Conservation (phyloP, 1,140 invertebrate species). For the Rhysida immarginata region DNA sequence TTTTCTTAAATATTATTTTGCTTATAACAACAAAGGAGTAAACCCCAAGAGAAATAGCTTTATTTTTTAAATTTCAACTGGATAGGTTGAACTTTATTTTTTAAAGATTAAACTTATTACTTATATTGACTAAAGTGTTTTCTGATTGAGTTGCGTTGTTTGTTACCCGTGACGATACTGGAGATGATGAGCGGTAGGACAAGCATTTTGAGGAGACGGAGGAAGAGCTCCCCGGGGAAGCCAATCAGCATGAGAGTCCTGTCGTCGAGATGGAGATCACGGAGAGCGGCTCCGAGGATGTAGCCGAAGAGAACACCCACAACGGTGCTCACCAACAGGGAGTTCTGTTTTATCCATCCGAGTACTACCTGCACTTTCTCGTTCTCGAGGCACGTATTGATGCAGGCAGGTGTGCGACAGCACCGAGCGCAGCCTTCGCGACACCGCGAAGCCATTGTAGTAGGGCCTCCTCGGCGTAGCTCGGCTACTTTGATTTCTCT, state of each 20-base stretch:
- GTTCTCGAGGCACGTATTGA: neutral
- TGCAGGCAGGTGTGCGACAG: neutral
- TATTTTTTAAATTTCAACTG: too few relatives aligned
- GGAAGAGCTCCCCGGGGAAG: conserved; percentile 82
- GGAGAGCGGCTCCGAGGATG: conserved; percentile 46
- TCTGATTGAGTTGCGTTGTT: neutral
- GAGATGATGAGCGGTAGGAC: conserved; percentile 76
- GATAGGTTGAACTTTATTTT: too few relatives aligned
- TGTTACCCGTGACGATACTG: conserved; percentile 57
- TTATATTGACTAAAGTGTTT: conserved; percentile 10
- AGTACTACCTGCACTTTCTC: neutral
- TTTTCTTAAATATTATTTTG: too few relatives aligned
- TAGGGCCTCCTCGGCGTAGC: too few relatives aligned
- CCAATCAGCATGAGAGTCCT: conserved; percentile 65
- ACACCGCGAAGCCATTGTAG: too few relatives aligned
- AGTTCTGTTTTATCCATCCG: neutral
- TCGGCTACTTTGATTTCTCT: too few relatives aligned
- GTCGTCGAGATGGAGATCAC: conserved; percentile 46
- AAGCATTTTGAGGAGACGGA: conserved; percentile 72
- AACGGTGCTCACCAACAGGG: neutral
- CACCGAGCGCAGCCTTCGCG: neutral
- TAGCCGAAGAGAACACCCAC: neutral
- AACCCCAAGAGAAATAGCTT: too few relatives aligned
- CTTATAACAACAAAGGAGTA: too few relatives aligned
- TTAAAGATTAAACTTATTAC: too few relatives aligned